phyloP scores from a whole-genome alignment of 2,113 vertebrate species.

The Anguilla japonica region DNA sequence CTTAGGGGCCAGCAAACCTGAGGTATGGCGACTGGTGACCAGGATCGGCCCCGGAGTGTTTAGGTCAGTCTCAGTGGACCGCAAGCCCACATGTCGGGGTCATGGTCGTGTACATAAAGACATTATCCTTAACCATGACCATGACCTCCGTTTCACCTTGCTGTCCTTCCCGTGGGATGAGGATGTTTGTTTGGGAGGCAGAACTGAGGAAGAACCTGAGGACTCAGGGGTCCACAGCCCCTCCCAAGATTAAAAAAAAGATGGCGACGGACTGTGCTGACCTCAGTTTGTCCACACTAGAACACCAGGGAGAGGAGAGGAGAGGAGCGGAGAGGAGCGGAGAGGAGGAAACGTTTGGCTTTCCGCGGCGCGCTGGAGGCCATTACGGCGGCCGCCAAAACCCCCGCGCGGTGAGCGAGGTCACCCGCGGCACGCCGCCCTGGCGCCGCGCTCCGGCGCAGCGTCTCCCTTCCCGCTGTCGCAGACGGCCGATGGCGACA shows the following conservation, averaged over 20 bases:
- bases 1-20: neutral
- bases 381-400: slow-evolving; percentile 68
- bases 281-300: neutral
- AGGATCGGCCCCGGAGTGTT: too few relatives aligned
- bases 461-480: slow-evolving; percentile 44
- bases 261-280: neutral
- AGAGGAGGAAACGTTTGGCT: slow-evolving; percentile 60
- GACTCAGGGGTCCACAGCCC: neutral
- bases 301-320: slow-evolving; percentile 9
- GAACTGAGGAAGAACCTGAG: too few relatives aligned
- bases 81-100: neutral
- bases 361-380: slow-evolving; percentile 68
- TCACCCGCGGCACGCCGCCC: slow-evolving; percentile 58
- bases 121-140: neutral
- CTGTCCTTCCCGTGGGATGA: neutral
- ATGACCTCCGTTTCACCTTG: neutral
- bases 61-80: neutral
- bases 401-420: slow-evolving; percentile 67
- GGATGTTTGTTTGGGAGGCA: neutral
- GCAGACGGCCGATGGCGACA: neutral
- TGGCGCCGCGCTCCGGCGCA: slow-evolving; percentile 62
- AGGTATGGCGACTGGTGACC: neutral
- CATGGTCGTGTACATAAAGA: neutral
- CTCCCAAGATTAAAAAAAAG: neutral
- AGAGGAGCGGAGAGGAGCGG: slow-evolving; percentile 28